Conservation (phyloP, 2,888 invertebrate genomes). For the Teleogryllus oceanicus region DNA sequence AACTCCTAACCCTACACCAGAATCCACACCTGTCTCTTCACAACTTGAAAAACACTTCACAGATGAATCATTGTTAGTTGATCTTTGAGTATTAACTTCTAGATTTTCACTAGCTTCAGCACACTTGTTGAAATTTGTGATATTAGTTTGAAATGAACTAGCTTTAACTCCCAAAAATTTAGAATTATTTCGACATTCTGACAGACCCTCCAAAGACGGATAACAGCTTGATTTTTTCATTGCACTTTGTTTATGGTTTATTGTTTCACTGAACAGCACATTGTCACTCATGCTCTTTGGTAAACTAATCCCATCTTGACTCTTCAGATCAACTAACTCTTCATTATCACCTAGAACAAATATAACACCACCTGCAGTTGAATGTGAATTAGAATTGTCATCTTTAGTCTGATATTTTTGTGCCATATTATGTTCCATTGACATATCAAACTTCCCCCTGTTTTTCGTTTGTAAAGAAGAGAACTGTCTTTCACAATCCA, state of each 20-base stretch:
- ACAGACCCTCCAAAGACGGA: neutral
- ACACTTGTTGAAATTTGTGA: neutral
- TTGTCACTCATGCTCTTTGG: neutral
- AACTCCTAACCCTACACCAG: neutral
- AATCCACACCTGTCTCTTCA: neutral
- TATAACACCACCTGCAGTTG: conserved; percentile 49
- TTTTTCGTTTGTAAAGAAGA: conserved; percentile 21
- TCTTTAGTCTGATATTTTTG: neutral
- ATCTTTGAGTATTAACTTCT: neutral
- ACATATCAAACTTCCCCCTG: neutral
- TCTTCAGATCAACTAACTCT: conserved; percentile 61
- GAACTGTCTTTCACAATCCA: conserved; percentile 30
- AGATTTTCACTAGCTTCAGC: neutral
- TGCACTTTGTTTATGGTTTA: neutral
- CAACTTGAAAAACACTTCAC: neutral
- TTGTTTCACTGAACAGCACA: neutral
- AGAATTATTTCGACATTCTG: too few relatives aligned
- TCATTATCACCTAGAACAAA: conserved; percentile 72
- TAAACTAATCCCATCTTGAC: conserved; percentile 40
- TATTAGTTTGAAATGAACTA: neutral
- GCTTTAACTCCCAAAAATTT: neutral
- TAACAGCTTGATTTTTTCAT: neutral
- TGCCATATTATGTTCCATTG: neutral
- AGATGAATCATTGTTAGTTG: neutral
- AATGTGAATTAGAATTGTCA: neutral